Evolutionary conservation across 2,888 invertebrate species (phyloP).

Genomic region (Epistrophella euchroma): DNA sequence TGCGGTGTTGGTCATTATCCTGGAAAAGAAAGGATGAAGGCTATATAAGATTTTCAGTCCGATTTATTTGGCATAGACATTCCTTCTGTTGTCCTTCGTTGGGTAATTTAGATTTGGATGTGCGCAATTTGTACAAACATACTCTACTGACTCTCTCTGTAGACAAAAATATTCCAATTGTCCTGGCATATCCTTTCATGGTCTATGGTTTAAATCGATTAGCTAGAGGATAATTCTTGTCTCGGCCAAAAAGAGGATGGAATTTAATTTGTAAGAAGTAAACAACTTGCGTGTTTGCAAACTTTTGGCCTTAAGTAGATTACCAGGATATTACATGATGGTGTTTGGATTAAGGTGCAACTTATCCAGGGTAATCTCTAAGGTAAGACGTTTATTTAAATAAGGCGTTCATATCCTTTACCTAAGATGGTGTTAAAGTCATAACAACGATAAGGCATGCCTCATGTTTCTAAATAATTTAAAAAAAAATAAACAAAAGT

Average conservation of each 20-base stretch:
- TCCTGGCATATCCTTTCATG: slow-evolving; percentile 48
- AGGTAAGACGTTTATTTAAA: slow-evolving; percentile 34
- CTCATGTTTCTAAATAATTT: no score
- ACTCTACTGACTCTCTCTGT: neutral
- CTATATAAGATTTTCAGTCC: slow-evolving; percentile 33
- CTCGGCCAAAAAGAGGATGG: neutral
- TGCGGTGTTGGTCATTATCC: slow-evolving; percentile 69
- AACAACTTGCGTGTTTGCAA: slow-evolving; percentile 64
- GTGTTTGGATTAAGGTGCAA: slow-evolving; percentile 25
- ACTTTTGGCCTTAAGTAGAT: slow-evolving; percentile 58
- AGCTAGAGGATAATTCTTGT: slow-evolving; percentile 20
- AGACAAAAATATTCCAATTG: slow-evolving; percentile 38
- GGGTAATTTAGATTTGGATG: slow-evolving; percentile 53
- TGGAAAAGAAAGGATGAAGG: slow-evolving; percentile 44
- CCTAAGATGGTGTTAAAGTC: neutral
- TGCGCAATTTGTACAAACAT: slow-evolving; percentile 33
- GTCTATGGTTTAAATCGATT: slow-evolving; percentile 70
- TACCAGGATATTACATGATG: neutral
- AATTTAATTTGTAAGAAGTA: slow-evolving; percentile 38
- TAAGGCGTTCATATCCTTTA: slow-evolving; percentile 6
- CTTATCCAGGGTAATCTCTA: slow-evolving; percentile 53
- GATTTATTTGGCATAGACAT: slow-evolving; percentile 7
- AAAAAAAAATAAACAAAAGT: no score
- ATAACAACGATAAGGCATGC: slow-evolving; percentile 1
- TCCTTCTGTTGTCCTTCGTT: slow-evolving; percentile 72